phyloP scores from a whole-genome alignment of 2,888 invertebrate genomes.

The Diarsia rubi region DNA sequence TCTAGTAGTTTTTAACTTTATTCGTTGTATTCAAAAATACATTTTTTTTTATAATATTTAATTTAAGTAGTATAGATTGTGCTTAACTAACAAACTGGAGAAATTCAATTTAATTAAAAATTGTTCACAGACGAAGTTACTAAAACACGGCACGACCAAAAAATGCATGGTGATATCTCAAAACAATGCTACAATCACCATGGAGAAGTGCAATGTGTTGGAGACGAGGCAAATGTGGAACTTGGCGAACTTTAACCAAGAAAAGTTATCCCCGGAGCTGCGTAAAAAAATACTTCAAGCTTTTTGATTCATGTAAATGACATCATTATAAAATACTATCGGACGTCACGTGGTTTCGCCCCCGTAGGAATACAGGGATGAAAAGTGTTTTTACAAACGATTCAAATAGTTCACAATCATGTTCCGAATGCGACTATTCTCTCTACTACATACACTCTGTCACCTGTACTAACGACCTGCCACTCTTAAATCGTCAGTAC shows the following conservation, averaged over 20 bases:
- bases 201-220: constrained; percentile 94
- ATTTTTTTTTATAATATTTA: no score
- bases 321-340: no score
- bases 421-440: constrained; percentile 21
- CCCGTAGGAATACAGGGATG: no score
- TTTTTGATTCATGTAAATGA: no score
- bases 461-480: constrained; percentile 45
- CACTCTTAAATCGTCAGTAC: constrained; percentile 43
- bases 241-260: constrained; percentile 95
- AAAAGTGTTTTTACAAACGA: not conserved
- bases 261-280: constrained; percentile 85
- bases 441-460: not conserved
- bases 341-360: no score
- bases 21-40: no score
- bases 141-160: constrained; percentile 97
- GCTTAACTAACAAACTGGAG: not conserved
- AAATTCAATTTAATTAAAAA: not conserved
- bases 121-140: constrained; percentile 90
- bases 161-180: constrained; percentile 97
- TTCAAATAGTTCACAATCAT: constrained; percentile 13
- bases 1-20: no score
- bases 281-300: not conserved
- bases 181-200: constrained; percentile 94
- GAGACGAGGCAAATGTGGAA: constrained; percentile 94
- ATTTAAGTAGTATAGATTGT: no score